Evolutionary conservation across 2,797 vertebrate species (phyloP).

Genomic region (Spheniscus humboldti): DNA sequence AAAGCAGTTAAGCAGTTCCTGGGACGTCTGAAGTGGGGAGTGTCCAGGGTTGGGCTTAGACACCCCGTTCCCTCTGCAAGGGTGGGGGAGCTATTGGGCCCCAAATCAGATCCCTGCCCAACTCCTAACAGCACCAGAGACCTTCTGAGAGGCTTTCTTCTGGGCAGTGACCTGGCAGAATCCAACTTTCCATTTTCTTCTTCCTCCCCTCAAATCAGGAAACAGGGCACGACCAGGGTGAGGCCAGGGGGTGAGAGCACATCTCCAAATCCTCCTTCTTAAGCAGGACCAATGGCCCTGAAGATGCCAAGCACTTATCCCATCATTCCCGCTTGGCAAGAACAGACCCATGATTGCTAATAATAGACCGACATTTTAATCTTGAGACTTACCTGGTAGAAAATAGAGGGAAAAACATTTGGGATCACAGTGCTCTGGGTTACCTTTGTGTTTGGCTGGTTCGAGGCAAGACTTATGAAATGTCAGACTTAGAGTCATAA

Average conservation of each 20-base stretch:
- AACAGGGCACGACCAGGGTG: not conserved
- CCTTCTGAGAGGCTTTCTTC: not conserved
- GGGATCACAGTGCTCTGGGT: not conserved
- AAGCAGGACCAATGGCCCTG: accelerated
- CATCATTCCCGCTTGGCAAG: not conserved
- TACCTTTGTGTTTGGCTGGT: not conserved
- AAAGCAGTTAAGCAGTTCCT: not conserved
- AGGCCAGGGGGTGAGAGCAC: not conserved
- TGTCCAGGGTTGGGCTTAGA: not conserved
- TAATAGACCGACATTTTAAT: not conserved
- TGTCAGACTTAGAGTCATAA: not conserved
- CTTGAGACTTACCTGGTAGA: not conserved
- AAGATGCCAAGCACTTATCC: not conserved
- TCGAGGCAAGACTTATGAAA: not conserved
- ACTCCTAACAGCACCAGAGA: not conserved
- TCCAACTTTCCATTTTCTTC: not conserved
- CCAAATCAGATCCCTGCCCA: not conserved
- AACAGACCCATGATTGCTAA: not conserved
- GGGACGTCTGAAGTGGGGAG: not conserved
- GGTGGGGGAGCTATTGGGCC: not conserved
- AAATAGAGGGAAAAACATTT: not conserved
- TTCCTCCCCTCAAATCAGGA: not conserved
- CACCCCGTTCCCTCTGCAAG: not conserved
- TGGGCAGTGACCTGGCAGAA: not conserved
- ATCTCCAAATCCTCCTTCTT: not conserved